phyloP scores from a whole-genome alignment of 2,797 vertebrate species.

The Hylomyscus alleni region DNA sequence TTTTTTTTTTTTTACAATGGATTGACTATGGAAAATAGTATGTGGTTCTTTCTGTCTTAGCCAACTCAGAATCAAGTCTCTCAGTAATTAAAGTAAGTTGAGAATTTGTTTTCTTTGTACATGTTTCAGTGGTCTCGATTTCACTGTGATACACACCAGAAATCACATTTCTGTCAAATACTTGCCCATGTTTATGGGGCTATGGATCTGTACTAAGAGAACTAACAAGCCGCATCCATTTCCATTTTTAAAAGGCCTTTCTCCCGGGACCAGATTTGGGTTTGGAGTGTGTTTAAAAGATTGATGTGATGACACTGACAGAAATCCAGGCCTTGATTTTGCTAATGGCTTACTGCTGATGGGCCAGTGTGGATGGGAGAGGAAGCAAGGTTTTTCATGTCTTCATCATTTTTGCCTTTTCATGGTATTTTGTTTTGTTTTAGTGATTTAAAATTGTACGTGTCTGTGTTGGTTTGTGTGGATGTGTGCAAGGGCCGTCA shows the following conservation, averaged over 20 bases:
- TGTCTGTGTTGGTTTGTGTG: neutral
- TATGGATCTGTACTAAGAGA: neutral
- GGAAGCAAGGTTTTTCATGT: neutral
- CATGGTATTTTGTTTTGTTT: neutral
- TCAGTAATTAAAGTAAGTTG: constrained; percentile 82
- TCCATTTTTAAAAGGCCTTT: constrained; percentile 55
- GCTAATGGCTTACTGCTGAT: constrained; percentile 45
- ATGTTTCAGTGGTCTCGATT: constrained; percentile 65
- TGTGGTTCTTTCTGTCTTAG: constrained; percentile 82
- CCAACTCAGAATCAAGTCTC: constrained; percentile 80
- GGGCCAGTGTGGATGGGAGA: constrained; percentile 7
- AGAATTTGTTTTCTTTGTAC: constrained; percentile 77
- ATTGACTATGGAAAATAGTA: constrained; percentile 81
- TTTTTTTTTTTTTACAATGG: constrained; percentile 83
- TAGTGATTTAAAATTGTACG: neutral
- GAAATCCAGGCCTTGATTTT: constrained; percentile 62
- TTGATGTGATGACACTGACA: constrained; percentile 67
- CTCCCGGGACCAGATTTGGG: constrained; percentile 34
- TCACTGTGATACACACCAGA: constrained; percentile 66
- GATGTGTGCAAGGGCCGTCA: neutral
- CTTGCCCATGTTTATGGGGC: constrained; percentile 24
- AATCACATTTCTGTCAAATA: constrained; percentile 69
- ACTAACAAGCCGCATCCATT: constrained; percentile 22
- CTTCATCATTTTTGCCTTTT: neutral
- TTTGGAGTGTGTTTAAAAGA: constrained; percentile 44